phyloP scores from a whole-genome alignment of 2,113 vertebrate species.

The Oryzias woworae region DNA sequence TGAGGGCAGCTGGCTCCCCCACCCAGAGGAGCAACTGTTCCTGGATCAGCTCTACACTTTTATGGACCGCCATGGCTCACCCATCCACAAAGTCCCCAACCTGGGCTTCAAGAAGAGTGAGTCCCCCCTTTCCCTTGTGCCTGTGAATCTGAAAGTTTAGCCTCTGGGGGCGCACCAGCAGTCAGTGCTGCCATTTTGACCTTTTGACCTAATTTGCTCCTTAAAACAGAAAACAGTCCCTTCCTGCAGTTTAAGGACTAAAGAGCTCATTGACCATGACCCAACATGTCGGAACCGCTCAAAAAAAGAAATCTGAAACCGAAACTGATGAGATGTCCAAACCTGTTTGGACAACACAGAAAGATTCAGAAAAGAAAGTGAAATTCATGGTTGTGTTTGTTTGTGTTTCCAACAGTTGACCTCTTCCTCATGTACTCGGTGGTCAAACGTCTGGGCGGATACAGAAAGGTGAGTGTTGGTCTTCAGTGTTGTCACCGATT shows the following conservation, averaged over 20 bases:
- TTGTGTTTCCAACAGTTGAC: slow-evolving; percentile 71
- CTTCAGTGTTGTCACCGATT: too few species aligned
- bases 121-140: background rate
- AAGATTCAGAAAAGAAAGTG: too few species aligned
- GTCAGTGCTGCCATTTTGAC: too few species aligned
- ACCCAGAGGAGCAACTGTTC: slow-evolving; percentile 81
- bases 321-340: too few species aligned
- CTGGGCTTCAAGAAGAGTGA: slow-evolving; percentile 85
- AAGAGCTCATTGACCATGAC: too few species aligned
- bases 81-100: slow-evolving; percentile 82
- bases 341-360: too few species aligned
- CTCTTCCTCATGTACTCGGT: slow-evolving; percentile 81
- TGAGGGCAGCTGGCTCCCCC: slow-evolving; percentile 77
- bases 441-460: slow-evolving; percentile 78
- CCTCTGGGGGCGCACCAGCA: too few species aligned
- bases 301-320: too few species aligned
- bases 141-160: background rate
- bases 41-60: slow-evolving; percentile 78
- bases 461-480: slow-evolving; percentile 70
- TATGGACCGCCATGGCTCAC: slow-evolving; percentile 75
- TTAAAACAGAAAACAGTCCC: too few species aligned
- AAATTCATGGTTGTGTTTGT: background rate
- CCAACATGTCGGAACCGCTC: too few species aligned
- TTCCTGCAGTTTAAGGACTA: too few species aligned
- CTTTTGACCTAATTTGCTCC: too few species aligned